Evolutionary conservation across 2,797 vertebrate species (phyloP).

Genomic region (Hypotaenidia okinawae): DNA sequence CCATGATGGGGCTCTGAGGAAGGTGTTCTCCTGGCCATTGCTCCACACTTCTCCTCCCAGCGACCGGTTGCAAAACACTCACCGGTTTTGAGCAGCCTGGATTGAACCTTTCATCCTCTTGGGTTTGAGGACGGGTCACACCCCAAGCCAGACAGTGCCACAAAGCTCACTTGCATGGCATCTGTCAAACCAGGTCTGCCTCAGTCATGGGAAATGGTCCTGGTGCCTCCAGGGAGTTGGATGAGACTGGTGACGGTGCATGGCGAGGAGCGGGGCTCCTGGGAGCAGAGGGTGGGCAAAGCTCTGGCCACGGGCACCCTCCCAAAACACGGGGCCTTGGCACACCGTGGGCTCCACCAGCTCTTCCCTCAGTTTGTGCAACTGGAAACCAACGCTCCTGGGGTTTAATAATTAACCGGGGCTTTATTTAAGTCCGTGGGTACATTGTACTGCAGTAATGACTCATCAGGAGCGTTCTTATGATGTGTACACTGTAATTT

Average conservation of each 20-base stretch:
- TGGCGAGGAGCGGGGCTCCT: fast-evolving
- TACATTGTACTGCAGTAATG: neutral
- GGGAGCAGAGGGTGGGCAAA: neutral
- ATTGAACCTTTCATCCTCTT: neutral
- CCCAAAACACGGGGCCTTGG: fast-evolving
- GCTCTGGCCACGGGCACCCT: fast-evolving
- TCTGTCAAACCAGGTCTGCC: neutral
- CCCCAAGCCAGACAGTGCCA: neutral
- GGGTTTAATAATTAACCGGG: neutral
- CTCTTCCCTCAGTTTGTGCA: neutral
- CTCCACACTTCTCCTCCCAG: neutral
- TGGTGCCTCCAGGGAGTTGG: neutral
- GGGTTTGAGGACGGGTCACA: neutral
- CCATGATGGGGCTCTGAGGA: neutral
- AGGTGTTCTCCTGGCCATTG: neutral
- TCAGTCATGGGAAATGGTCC: neutral
- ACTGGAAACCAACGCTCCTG: fast-evolving
- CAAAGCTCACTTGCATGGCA: fast-evolving
- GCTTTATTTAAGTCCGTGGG: neutral
- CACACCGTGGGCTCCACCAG: fast-evolving
- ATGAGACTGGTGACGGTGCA: fast-evolving
- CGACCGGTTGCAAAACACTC: neutral
- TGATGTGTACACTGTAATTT: neutral
- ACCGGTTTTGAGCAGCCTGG: neutral
- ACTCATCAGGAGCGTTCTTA: neutral